Evolutionary conservation across 2,888 invertebrate genomes (phyloP), one percentile per base, ranked within the genome.

Genomic region (Limnephilus auricula): DNA sequence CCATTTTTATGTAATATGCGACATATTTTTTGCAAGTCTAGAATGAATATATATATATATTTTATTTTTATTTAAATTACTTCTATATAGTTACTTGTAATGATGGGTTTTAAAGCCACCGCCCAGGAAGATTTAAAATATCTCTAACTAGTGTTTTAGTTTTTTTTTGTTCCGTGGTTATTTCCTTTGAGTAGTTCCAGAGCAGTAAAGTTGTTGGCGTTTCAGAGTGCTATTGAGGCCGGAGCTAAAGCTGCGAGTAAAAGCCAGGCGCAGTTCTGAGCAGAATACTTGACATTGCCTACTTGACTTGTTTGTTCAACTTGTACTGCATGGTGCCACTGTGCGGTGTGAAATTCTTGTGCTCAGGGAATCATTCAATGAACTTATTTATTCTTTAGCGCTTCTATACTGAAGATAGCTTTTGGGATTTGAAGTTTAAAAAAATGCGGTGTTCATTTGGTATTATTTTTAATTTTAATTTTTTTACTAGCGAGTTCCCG

Each of bases 221-320:
- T 82, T 25, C 32, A 82, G 82, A 82, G 37, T 15, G 37, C 82
- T 82, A 82, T 37, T 34, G 82, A 82, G 82, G 82, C 82, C n/a
- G 34, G 18, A 65, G 65, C 65, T 65, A 65, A 65, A 65, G n/a
- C 65, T 65, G n/a, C 65, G 9, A 65, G 65, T 65, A 65, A 32
- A 32, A 82, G 82, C 32, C 18, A 13, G 32, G 80, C 32, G 32
- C 80, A 80, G 31, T 82, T 82, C 34, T 18, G 82, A 82, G 82
- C 31, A 82, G 82, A 25, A 18, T 82, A 34, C 82, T 34, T 32
- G 82, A 34, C 82, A 65, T 25, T 25, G n/a, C 65, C 65, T 25
- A 82, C 82, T 82, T 82, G 82, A 82, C 82, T 34, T 82, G 82
- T 37, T 82, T 82, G 37, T 32, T 82, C 34, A 82, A 82, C 82